A percentile compares a stretch with the other conserved stretches of the same genome.
These are phyloP conservation scores for Catharus fuscescens DNA, from an alignment of 2,113 vertebrate species.

Conservation along the genomic window DNA sequence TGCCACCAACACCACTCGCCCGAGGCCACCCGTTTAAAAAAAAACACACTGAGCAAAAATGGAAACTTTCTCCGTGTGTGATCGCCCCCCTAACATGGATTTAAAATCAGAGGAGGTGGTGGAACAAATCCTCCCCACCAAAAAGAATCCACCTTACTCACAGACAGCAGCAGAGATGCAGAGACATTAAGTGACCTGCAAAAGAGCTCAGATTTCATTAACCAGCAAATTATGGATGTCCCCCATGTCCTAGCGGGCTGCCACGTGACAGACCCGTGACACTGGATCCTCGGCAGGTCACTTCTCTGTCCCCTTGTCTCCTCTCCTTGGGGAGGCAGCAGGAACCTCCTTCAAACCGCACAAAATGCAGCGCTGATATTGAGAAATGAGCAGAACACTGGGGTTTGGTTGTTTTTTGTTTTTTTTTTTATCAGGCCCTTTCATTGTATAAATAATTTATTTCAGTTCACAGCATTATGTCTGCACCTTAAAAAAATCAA, in stretches of 20 bases:
- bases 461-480: conserved; percentile 76
- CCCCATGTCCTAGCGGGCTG: background rate
- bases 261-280: background rate
- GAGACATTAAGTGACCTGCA: background rate
- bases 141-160: background rate
- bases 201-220: background rate
- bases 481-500: conserved; percentile 14
- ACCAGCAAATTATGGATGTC: background rate
- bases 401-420: background rate
- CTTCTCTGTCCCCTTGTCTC: background rate
- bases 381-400: conserved; percentile 30
- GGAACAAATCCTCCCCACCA: background rate
- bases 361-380: background rate
- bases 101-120: background rate
- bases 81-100: rapidly evolving
- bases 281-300: background rate
- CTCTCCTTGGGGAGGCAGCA: background rate
- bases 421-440: conserved; percentile 44
- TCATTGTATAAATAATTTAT: conserved; percentile 80
- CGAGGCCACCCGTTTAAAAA: background rate
- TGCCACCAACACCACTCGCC: background rate
- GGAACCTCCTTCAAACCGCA: background rate
- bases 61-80: background rate
- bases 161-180: background rate
- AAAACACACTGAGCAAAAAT: background rate